Conservation (phyloP, 2,797 vertebrate genomes). For the Helarctos malayanus region DNA sequence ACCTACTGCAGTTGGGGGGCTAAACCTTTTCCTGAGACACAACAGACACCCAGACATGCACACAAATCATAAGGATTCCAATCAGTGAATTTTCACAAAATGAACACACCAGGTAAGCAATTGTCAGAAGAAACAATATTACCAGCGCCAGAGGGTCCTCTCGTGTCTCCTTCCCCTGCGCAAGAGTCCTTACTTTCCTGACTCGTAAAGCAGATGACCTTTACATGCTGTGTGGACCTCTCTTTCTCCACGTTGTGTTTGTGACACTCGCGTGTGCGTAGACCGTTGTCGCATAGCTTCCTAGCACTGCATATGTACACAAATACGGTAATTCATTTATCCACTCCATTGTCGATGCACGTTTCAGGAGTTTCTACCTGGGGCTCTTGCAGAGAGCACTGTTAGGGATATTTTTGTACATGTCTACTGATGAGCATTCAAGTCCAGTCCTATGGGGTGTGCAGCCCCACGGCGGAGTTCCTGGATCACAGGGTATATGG, state of each 20-base stretch:
- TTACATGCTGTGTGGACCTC: background rate
- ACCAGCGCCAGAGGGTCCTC: background rate
- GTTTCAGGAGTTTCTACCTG: background rate
- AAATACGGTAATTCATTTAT: background rate
- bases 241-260: background rate
- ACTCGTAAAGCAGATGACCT: background rate
- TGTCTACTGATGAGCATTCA: background rate
- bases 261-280: rapidly evolving
- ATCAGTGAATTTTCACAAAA: background rate
- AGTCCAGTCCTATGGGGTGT: too few species aligned
- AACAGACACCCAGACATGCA: background rate
- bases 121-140: background rate
- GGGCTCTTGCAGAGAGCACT: background rate
- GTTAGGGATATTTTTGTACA: background rate
- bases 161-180: background rate
- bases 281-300: background rate
- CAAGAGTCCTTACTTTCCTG: background rate
- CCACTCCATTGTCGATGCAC: background rate
- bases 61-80: background rate
- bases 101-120: background rate
- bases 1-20: background rate
- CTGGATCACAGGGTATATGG: background rate
- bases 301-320: rapidly evolving
- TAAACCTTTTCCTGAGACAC: background rate
- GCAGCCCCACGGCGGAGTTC: background rate